These are phyloP conservation scores for Scaptomyza parva DNA, from an alignment of 2,888 invertebrate species.

Conservation along the genomic window DNA sequence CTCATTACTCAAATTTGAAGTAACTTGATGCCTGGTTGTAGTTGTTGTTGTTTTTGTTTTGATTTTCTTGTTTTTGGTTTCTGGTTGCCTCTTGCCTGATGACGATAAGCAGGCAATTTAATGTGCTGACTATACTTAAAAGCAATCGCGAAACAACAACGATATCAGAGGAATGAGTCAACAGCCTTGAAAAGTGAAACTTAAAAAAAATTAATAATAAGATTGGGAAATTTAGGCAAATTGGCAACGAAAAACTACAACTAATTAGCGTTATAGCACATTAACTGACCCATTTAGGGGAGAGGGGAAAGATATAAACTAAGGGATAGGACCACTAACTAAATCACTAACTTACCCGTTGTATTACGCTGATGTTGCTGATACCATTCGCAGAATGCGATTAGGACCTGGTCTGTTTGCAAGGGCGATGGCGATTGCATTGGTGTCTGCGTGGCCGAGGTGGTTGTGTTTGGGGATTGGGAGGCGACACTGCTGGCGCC, in stretches of 20 bases:
- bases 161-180: constrained; percentile 50
- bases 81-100: constrained; percentile 12
- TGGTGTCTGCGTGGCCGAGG: constrained; percentile 82
- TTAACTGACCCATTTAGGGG: constrained; percentile 58
- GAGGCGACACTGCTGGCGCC: constrained; percentile 78
- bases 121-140: constrained; percentile 52
- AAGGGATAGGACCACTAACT: neutral
- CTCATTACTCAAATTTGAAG: constrained; percentile 4
- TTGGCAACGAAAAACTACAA: constrained; percentile 39
- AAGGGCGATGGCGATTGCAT: constrained; percentile 79
- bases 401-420: constrained; percentile 82
- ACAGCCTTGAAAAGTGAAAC: constrained; percentile 68
- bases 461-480: constrained; percentile 83
- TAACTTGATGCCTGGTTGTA: constrained; percentile 45
- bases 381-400: constrained; percentile 84
- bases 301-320: neutral
- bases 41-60: constrained; percentile 21
- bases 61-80: too few species aligned
- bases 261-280: constrained; percentile 33
- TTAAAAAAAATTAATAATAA: constrained; percentile 11
- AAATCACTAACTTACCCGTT: constrained; percentile 73
- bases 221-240: constrained; percentile 55
- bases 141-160: constrained; percentile 2
- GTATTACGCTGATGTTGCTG: constrained; percentile 72
- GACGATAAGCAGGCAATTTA: constrained; percentile 31